Percentiles rank a stretch among this genome's conserved stretches.
phyloP scores from a whole-genome alignment of 2,113 vertebrate species.

The Acrocephalus arundinaceus region DNA sequence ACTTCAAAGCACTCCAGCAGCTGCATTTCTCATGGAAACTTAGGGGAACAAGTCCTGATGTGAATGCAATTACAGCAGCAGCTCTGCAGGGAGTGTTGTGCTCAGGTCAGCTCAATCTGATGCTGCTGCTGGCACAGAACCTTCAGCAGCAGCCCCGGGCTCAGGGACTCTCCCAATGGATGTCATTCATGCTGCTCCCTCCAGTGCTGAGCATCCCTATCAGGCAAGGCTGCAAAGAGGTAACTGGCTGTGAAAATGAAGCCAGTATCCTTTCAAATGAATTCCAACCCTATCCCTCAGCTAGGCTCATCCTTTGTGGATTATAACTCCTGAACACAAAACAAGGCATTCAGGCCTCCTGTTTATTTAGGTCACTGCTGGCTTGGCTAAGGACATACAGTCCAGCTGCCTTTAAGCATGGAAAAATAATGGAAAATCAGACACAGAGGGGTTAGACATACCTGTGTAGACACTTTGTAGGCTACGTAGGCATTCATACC shows the following conservation, averaged over 20 bases:
- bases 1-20: background rate
- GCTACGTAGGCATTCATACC: conserved; percentile 98
- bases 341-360: background rate
- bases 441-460: conserved; percentile 44
- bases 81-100: background rate
- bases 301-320: background rate
- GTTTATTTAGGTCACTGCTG: background rate
- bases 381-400: background rate
- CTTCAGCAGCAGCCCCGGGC: background rate
- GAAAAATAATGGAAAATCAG: background rate
- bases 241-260: background rate
- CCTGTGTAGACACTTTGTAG: conserved; percentile 96
- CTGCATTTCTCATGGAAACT: background rate
- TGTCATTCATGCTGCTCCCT: background rate
- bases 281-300: background rate
- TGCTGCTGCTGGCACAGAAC: background rate
- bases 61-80: background rate
- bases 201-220: background rate
- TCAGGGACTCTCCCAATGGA: background rate
- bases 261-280: background rate
- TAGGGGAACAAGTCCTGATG: background rate
- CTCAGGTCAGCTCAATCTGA: background rate
- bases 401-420: background rate
- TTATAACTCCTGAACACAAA: background rate
- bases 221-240: background rate